Evolutionary conservation across 1,140 invertebrate genomes (phyloP), one percentile per base, ranked within the genome.

Genomic region (Drosophila insularis): DNA sequence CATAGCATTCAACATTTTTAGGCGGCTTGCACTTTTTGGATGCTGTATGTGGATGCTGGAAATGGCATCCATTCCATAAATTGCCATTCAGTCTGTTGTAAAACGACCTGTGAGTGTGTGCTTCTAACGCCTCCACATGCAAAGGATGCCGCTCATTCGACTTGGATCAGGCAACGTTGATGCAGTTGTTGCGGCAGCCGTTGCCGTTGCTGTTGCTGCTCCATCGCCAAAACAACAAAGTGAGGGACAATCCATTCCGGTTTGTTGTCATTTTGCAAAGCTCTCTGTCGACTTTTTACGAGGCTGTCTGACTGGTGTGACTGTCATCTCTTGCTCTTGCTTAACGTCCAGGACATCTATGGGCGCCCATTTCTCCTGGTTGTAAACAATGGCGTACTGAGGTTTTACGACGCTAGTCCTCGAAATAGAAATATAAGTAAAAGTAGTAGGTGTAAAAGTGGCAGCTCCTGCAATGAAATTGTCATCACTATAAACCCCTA

Each of bases 121-220:
- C 61, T 68, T 68, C 73, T 73, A 75, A 76, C 80, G 79, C 82
- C 82, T 89, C 84, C 82, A 82, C 84, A 82, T 68, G 61, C 68
- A 58, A 65, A 77, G 46, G 64, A 39, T 66, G 70, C 58, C 72
- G 84, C 70, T 87, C 84, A 87, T 87, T 87, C 84, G 68, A 78
- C 84, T 87, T 75, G 84, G 84, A 87, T 59, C 76, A 58, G 81
- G 68, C 81, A 76, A 59, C 69, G 76, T 55, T 74, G 84, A 71
- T 89, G 82, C 84, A 82, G 72, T 63, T 75, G 53, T 43, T 66
- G 63, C 46, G 27, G 62, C 62, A 35, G 59, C 46, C 67, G 31
- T 63, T 62, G 66, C 67, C 62, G 63, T 63, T n/a, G 59, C 46
- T 67, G 31, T 63, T 62, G 27, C 27, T 64, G 60, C 54, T 40